These are phyloP conservation scores for Nasua narica DNA, from an alignment of 2,797 vertebrate genomes.

Conservation along the genomic window DNA sequence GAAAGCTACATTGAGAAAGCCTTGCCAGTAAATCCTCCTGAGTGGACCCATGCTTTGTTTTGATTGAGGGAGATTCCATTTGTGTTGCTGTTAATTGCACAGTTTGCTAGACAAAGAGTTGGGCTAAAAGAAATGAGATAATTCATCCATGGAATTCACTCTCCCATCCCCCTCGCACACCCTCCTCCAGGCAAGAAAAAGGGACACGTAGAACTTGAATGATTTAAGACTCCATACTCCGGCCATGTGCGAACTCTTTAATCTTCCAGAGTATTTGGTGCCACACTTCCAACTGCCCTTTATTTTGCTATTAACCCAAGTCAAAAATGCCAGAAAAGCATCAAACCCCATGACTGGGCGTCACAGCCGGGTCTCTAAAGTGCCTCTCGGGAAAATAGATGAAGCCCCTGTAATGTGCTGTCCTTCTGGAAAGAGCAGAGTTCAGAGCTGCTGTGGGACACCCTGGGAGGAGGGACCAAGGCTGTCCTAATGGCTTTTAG, in stretches of 20 bases:
- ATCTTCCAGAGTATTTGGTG: conserved; percentile 20
- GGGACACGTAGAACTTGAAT: neutral
- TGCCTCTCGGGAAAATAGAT: conserved; percentile 18
- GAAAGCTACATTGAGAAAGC: conserved; percentile 63
- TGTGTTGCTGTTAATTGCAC: conserved; percentile 30
- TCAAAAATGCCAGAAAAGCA: neutral
- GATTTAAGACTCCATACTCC: neutral
- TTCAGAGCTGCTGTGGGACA: neutral
- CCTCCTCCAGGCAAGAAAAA: neutral
- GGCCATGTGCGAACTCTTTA: neutral
- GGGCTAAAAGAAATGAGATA: conserved; percentile 50
- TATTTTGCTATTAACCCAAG: neutral
- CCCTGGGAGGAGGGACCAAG: neutral
- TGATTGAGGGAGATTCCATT: conserved; percentile 70
- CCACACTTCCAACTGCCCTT: neutral
- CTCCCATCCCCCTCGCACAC: neutral
- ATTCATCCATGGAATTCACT: neutral
- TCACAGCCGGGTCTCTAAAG: neutral
- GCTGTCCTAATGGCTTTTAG: neutral
- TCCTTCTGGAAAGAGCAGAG: conserved; percentile 30
- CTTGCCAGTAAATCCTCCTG: conserved; percentile 68
- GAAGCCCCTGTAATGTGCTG: neutral
- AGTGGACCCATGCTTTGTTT: conserved; percentile 66
- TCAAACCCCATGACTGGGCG: neutral
- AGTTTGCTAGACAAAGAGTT: conserved; percentile 69